Base-by-base conservation (phyloP, 64 coral and sea anemone species). In the Acropora yongei region DNA sequence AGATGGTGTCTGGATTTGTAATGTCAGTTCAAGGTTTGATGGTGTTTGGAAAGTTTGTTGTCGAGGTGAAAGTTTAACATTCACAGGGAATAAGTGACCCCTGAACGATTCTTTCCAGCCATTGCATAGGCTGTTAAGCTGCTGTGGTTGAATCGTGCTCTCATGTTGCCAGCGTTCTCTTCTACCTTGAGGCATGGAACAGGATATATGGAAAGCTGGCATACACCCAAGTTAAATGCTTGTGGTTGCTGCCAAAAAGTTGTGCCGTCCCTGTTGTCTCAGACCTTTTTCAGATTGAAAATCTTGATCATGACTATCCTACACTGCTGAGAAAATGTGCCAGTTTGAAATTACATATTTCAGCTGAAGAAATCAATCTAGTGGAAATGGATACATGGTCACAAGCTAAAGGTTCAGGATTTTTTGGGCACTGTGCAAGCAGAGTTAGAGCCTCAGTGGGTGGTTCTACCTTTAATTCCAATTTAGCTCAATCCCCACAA, bases 61-160 rank as follows among this genome's bases (percentile, higher is more conserved):
- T 82, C 12, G 43, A 44, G 41, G 79, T 7, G 4, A 82, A 82
- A 16, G 79, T 82, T 82, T 51, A 51, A 41, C 79, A 65, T 41
- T 82, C 79, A 57, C 18, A 17, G 13, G 16, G 10, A 82, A 95
- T 90, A 80, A 95, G 85, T 79, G 93, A 91, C 39, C 74, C 30
- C 30, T 30, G 30, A 30, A 30, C 30, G 30, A 30, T 30, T 30
- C 30, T 30, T 30, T 95, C 93, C 12, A 89, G 57, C 12, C 93
- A 95, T 69, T 91, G 93, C 60, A 18, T 87, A n/a, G 76, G 76
- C 11, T 95, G 93, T 88, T 91, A 86, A 77, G 89, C 93, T 68
- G 93, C 88, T 12, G 50, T 95, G 30, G 93, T 57, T 39, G 84
- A 93, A 72, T 30, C 83, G 6, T 93, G 92, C 75, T 89, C 92